Evolutionary conservation across 1,140 invertebrate species (phyloP).

Genomic region (Aphis craccivora): DNA sequence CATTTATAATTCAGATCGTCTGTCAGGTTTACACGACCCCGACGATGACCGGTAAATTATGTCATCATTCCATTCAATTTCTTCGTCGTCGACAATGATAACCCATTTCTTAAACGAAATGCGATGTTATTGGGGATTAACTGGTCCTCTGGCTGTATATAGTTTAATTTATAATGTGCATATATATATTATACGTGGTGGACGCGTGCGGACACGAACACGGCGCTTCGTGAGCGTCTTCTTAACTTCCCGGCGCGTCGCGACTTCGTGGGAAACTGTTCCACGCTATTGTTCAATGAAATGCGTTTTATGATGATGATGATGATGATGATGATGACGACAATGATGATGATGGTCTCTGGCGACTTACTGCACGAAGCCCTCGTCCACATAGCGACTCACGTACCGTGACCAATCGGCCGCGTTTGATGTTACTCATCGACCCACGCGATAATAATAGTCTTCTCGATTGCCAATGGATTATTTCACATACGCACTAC

Average conservation of each 20-base stretch:
- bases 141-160: background rate
- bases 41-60: background rate
- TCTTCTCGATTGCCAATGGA: background rate
- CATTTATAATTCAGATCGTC: background rate
- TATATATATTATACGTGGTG: background rate
- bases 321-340: background rate
- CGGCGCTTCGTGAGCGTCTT: constrained; percentile 8
- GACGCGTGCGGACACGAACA: constrained; percentile 1
- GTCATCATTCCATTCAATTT: background rate
- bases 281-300: background rate
- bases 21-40: background rate
- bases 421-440: background rate
- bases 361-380: background rate
- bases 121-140: background rate
- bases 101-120: background rate
- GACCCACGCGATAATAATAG: background rate
- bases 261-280: background rate
- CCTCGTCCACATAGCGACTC: background rate
- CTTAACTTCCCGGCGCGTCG: background rate
- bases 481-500: background rate
- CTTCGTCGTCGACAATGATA: background rate
- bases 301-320: background rate
- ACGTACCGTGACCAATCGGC: background rate
- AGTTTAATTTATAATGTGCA: background rate
- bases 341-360: background rate